Evolutionary conservation across 2,113 vertebrate species (phyloP).

Genomic region (Hippolais icterina): DNA sequence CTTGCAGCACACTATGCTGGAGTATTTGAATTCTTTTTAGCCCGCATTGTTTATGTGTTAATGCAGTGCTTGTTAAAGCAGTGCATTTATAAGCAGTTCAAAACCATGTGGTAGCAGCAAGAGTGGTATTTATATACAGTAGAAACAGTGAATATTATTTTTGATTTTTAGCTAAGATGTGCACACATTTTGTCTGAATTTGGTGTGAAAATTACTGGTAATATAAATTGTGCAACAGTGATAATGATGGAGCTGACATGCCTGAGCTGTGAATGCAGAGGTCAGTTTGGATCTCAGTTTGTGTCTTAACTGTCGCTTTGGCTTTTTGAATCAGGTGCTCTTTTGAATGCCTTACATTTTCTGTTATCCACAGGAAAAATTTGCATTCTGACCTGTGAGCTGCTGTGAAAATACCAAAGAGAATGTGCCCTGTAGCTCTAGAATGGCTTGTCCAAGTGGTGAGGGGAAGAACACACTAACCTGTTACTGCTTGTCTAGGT

Average conservation of each 20-base stretch:
- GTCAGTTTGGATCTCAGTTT: neutral
- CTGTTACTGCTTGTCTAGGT: constrained; percentile 71
- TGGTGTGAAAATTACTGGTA: neutral
- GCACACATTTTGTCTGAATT: neutral
- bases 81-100: neutral
- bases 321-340: neutral
- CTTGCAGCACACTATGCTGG: neutral
- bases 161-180: neutral
- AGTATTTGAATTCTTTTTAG: neutral
- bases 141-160: neutral
- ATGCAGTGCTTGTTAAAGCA: neutral
- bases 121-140: neutral
- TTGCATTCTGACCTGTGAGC: neutral
- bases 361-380: neutral
- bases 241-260: neutral
- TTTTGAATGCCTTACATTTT: neutral
- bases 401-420: neutral
- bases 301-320: neutral
- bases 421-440: neutral
- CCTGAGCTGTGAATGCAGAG: neutral
- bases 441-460: neutral
- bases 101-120: neutral
- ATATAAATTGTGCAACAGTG: neutral
- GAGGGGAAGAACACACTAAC: neutral
- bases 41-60: neutral